These are phyloP conservation scores for Gymnoscopelus microlampas DNA, from an alignment of 2,797 vertebrate genomes.

Conservation along the genomic window DNA sequence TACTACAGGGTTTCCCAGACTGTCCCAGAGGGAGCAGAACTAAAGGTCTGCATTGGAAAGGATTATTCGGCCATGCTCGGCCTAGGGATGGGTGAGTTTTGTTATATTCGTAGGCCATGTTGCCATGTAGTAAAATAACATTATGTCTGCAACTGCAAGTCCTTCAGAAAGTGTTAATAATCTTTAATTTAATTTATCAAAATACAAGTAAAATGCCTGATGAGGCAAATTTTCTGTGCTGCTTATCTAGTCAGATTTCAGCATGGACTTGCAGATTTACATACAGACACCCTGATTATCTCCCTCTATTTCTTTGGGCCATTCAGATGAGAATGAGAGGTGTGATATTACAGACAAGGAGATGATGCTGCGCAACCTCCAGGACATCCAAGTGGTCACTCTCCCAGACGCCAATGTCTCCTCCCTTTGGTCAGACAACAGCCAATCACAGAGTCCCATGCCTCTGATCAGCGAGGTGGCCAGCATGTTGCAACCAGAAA, in stretches of 20 bases:
- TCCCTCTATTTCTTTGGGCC: not conserved
- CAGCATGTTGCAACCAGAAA: constrained; percentile 45
- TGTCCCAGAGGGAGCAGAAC: constrained; percentile 71
- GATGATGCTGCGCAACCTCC: constrained; percentile 78
- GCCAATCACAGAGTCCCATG: constrained; percentile 72
- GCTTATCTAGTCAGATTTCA: too few relatives aligned
- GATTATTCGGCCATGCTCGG: constrained; percentile 82
- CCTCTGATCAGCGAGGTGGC: constrained; percentile 68
- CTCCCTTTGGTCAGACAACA: constrained; percentile 68
- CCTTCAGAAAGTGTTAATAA: too few relatives aligned
- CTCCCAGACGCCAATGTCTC: constrained; percentile 65
- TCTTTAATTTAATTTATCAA: too few relatives aligned
- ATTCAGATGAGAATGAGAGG: constrained; percentile 75
- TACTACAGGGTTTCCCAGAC: constrained; percentile 79
- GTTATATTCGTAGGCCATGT: not conserved
- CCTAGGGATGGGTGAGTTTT: constrained; percentile 72
- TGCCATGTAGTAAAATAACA: too few relatives aligned
- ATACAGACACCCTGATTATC: not conserved
- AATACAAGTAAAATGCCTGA: too few relatives aligned
- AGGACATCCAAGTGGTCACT: constrained; percentile 78
- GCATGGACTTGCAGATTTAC: too few relatives aligned
- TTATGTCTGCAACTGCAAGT: too few relatives aligned
- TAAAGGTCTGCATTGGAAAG: constrained; percentile 78
- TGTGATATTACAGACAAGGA: constrained; percentile 82
- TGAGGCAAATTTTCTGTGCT: too few relatives aligned